These are phyloP conservation scores for Emmelina monodactyla DNA, from an alignment of 2,888 invertebrate genomes.

Conservation along the genomic window DNA sequence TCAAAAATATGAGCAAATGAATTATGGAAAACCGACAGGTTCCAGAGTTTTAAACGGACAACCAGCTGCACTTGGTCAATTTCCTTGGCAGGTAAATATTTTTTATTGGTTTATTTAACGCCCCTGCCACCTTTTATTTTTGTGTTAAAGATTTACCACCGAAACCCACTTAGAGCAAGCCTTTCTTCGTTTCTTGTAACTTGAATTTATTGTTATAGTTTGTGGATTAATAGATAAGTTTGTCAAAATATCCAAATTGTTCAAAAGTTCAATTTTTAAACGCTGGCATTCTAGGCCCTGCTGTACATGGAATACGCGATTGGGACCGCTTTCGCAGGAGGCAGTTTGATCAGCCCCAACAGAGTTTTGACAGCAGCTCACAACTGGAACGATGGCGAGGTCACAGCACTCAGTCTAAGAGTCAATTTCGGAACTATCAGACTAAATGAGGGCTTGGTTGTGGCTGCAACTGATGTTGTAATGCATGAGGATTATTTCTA, in stretches of 20 bases:
- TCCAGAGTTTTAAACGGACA: conserved; percentile 22
- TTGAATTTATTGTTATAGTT: too few species aligned
- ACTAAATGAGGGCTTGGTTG: background rate
- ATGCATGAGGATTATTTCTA: background rate
- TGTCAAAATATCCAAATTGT: too few species aligned
- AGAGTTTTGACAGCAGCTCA: background rate
- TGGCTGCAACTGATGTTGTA: background rate
- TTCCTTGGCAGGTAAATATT: conserved; percentile 20
- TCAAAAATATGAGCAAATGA: conserved; percentile 12
- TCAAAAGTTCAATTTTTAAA: too few species aligned
- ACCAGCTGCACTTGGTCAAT: conserved; percentile 14
- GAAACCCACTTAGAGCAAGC: too few species aligned
- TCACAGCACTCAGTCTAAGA: background rate
- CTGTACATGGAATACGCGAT: too few species aligned
- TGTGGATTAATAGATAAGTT: too few species aligned
- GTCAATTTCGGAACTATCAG: background rate
- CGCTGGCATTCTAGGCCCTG: too few species aligned
- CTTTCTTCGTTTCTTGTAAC: too few species aligned
- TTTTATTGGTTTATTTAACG: background rate
- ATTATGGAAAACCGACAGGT: conserved; percentile 6
- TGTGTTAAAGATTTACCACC: too few species aligned
- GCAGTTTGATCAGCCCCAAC: background rate
- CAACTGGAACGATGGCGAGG: background rate
- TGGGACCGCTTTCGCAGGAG: too few species aligned
- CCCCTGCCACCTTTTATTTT: background rate